Percentiles rank a stretch among this genome's conserved stretches.
These are phyloP conservation scores for Limnephilus auricula DNA, from an alignment of 2,888 invertebrate genomes.

Conservation along the genomic window DNA sequence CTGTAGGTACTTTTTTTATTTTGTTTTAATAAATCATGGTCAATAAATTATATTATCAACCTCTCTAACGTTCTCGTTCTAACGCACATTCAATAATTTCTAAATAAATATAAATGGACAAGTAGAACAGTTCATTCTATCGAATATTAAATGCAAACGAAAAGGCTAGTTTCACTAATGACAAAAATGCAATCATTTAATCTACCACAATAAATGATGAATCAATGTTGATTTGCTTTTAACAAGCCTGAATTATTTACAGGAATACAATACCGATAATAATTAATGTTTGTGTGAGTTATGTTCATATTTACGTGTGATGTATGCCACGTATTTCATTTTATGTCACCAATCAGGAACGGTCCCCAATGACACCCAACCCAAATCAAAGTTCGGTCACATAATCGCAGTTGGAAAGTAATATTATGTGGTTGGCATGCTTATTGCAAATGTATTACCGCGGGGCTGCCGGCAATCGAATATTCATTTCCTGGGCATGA, in stretches of 20 bases:
- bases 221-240: not conserved
- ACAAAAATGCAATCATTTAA: too few species aligned
- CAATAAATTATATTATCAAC: too few species aligned
- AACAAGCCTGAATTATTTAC: not conserved
- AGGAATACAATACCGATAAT: not conserved
- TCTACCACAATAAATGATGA: not conserved
- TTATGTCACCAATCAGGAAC: not conserved
- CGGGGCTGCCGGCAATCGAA: slow-evolving; percentile 20
- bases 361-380: not conserved
- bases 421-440: slow-evolving; percentile 23
- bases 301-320: not conserved
- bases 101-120: too few species aligned
- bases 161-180: too few species aligned
- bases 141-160: too few species aligned
- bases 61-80: too few species aligned
- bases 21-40: too few species aligned
- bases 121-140: too few species aligned
- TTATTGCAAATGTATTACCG: not conserved
- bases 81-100: too few species aligned
- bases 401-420: slow-evolving; percentile 11
- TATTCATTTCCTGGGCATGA: slow-evolving; percentile 33
- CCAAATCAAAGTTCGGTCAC: slow-evolving; percentile 2
- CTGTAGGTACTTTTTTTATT: too few species aligned
- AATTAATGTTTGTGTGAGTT: not conserved
- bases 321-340: not conserved